Base-by-base conservation (phyloP, 2,797 vertebrate species). In the Aeoliscus strigatus region DNA sequence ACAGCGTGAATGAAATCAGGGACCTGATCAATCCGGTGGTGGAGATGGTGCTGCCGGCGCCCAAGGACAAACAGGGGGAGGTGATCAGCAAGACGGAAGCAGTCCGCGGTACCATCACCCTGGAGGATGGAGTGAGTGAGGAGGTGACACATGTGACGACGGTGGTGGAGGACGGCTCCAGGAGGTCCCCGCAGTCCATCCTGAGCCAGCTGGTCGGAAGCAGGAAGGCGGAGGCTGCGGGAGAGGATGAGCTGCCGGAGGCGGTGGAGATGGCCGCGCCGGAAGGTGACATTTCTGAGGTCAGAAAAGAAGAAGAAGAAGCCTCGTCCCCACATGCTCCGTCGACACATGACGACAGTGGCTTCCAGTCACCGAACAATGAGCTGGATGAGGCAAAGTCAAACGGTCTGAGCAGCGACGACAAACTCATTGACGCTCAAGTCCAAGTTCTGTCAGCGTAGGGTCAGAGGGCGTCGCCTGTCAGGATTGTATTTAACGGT, bases 11-110 rank as follows among this genome's bases (percentile, higher is more conserved):
- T 1, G 68, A 79, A 74, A 91, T 96, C 67, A 84, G 87, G 8
- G 73, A 76, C 35, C 79, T 89, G 37, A 87, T 94, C 51, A 89
- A 76, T 0, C 88, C 80, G 1, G 68, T 89, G 59, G 52, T 87
- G 70, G 78, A 42, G 12, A 15, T 86, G 1, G 70, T 59, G 11
- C 27, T 79, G 2, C 75, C 85, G 0, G 49, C 10, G 0, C 24
- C 45, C 0, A 59, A 63, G 4, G 52, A 57, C 18, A 10, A 27
- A 0, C 27, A 52, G 50, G 13, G 30, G 15, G 52, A 51, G 9
- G 39, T 78, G 26, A 35, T 33, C 9, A 87, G 87, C 0, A 83
- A 82, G 39, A 80, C 73, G 0, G 60, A 79, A 0, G 2, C 7
- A 0, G 62, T 8, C 67, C 31, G 33, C 0, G 88, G 88, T 27